phyloP scores from a whole-genome alignment of 35 echinoderm and acorn worm species.

The Apostichopus japonicus region DNA sequence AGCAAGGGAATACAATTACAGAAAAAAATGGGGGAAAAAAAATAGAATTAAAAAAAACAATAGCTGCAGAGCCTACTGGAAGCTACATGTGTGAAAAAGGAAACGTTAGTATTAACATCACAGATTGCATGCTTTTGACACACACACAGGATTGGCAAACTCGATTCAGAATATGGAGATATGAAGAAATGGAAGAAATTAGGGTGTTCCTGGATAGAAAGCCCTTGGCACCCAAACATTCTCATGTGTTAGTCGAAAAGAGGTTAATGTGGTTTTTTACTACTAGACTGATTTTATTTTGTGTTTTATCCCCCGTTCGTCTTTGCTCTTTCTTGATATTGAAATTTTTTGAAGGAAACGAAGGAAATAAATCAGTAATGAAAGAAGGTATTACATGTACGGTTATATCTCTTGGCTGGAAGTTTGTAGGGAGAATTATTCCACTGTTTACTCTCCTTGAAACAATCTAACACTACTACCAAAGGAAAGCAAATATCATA shows the following conservation, averaged over 20 bases:
- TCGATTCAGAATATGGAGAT: not conserved
- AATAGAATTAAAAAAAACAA: not conserved
- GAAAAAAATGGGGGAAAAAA: not conserved
- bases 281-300: too few species aligned
- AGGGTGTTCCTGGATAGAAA: not conserved
- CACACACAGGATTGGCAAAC: not conserved
- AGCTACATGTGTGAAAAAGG: constrained; percentile 4
- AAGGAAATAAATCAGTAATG: too few species aligned
- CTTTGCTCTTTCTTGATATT: too few species aligned
- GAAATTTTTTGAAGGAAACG: too few species aligned
- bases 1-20: not conserved
- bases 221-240: not conserved
- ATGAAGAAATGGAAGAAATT: not conserved
- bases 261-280: not conserved
- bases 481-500: too few species aligned
- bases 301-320: too few species aligned
- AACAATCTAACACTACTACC: too few species aligned
- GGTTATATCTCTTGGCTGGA: too few species aligned
- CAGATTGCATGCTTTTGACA: not conserved
- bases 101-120: not conserved
- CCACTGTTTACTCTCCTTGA: too few species aligned
- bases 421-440: too few species aligned
- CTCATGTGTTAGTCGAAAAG: not conserved
- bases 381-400: too few species aligned
- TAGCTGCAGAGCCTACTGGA: constrained; percentile 27